Evolutionary conservation across 2,888 invertebrate species (phyloP).

Genomic region (Chironomus tentans): DNA sequence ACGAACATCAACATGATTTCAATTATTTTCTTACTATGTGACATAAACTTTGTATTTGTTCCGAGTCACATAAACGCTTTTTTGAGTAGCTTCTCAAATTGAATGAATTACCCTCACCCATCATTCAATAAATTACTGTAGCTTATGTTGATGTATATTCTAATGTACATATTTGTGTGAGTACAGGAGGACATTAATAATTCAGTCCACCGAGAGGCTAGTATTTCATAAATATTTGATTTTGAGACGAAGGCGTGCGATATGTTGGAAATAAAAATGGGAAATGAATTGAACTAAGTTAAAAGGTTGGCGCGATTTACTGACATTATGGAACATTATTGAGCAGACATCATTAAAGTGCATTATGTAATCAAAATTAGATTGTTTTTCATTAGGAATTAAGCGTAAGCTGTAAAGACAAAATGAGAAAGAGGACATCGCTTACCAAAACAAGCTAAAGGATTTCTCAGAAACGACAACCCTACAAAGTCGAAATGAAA

Average conservation of each 20-base stretch:
- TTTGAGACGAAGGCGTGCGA: neutral
- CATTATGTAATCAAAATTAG: no score
- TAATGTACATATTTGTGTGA: no score
- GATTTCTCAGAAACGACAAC: neutral
- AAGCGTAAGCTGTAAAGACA: no score
- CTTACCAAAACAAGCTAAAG: no score
- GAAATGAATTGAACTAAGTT: no score
- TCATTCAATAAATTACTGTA: no score
- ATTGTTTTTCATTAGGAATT: no score
- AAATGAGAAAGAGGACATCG: no score
- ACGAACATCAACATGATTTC: neutral
- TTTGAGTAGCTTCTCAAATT: neutral
- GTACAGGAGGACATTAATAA: neutral
- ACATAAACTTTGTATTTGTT: neutral
- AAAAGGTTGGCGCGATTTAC: neutral
- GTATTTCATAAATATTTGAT: conserved; percentile 8
- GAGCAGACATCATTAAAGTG: neutral
- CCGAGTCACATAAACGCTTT: neutral
- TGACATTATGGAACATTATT: neutral
- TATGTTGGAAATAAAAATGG: neutral
- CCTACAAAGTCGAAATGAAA: neutral
- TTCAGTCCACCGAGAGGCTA: neutral
- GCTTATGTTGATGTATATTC: no score
- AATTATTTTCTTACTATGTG: neutral
- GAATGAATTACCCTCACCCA: neutral